Base-by-base conservation (phyloP, 2,888 invertebrate genomes). In the Petrolisthes cinctipes region DNA sequence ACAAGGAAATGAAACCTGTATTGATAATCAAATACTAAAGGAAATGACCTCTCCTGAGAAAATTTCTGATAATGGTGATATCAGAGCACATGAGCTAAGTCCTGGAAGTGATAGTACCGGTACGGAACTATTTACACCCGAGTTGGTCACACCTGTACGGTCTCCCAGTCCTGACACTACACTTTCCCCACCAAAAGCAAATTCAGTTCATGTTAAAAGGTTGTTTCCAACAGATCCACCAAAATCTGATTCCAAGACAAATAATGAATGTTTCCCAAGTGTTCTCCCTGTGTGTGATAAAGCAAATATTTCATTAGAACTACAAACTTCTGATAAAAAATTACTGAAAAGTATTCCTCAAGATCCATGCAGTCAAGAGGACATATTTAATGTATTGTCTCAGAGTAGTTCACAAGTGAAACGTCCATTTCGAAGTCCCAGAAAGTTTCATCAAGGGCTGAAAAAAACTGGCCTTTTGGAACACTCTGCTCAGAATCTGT, bases 391-490 rank as follows among this genome's bases (percentile, higher is more conserved):
- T 80, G n/a, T 56, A 54, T n/a, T 57, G 9, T 80, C 56, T 6
- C 79, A 80, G 17, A 80, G 79, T 11, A 17, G 14, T 5, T n/a
- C 71, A 71, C 20, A 53, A 5, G 54, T 9, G 9, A 80, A 7
- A 20, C 11, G 11, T 0, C 56, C 54, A 5, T n/a, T 0, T 80
- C 79, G 57, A 5, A 57, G 79, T 4, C 87, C 87, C 5, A 73
- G 84, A 23, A 88, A 88, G 54, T 68, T 81, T 54, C 80, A 88
- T 23, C 87, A 88, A 51, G 78, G 84, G n/a, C 37, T 88, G 6
- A 88, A 81, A 56, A 75, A 54, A 51, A 84, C 83, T 20, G 87
- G 80, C 5, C 37, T 88, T 4, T 81, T 88, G 54, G 80, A 84
- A 17, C 73, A 83, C 54, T 84, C 87, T 14, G 23, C 87, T 11